Conservation (phyloP, 2,113 vertebrate species). For the chimpanzee (Pan troglodytes) region NHGRI_mPanTro3-v2.1_pri NC_072412.2:57145501-57146000, state of each 20-base stretch:
- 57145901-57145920: not conserved
- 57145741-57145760: not conserved
- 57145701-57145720: not conserved
- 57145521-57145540: slow-evolving; percentile 18
- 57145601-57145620: not conserved
- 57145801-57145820: not conserved
- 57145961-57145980: not conserved
- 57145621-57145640: not conserved
- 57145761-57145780: not conserved
- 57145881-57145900: not conserved
- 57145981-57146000: not conserved
- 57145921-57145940: not conserved
- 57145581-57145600: slow-evolving; percentile 3
- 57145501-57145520: not conserved
- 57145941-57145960: not conserved
- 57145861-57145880: not conserved
- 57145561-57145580: not conserved
- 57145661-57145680: not conserved
- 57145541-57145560: not conserved
- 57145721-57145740: not conserved
- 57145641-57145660: not conserved
- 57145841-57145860: not conserved
- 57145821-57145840: not conserved
- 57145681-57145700: not conserved
- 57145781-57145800: not conserved